These are phyloP conservation scores for Tyria jacobaeae DNA, from an alignment of 2,888 invertebrate genomes.

Conservation along the genomic window DNA sequence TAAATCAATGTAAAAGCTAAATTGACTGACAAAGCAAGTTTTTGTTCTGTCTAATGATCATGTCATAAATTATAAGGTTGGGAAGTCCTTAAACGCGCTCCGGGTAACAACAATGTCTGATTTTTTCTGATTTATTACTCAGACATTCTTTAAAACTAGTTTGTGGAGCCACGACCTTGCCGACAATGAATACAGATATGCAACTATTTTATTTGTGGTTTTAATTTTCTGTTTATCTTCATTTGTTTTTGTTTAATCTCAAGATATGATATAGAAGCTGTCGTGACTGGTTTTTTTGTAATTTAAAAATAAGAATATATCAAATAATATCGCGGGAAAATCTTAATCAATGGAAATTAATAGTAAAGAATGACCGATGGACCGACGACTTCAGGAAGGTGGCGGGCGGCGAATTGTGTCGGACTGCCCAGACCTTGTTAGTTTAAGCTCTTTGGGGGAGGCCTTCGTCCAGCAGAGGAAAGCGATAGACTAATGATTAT, in stretches of 20 bases:
- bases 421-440: too few relatives aligned
- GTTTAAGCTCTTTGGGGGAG: too few relatives aligned
- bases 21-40: constrained; percentile 37
- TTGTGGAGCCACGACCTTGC: constrained; percentile 34
- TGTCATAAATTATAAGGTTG: constrained; percentile 39
- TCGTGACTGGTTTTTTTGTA: too few relatives aligned
- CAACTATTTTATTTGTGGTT: constrained; percentile 22
- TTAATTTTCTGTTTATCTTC: background rate
- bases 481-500: too few relatives aligned
- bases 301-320: too few relatives aligned
- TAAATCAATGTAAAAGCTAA: constrained; percentile 34
- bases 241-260: background rate
- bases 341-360: too few relatives aligned
- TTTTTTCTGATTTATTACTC: constrained; percentile 39
- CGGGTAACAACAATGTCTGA: constrained; percentile 25
- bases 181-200: constrained; percentile 28
- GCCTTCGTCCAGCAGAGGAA: too few relatives aligned
- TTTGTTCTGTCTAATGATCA: constrained; percentile 29
- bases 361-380: too few relatives aligned
- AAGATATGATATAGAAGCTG: too few relatives aligned
- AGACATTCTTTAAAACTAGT: constrained; percentile 42
- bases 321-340: too few relatives aligned
- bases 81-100: constrained; percentile 25
- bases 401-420: too few relatives aligned
- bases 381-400: too few relatives aligned